Evolutionary conservation across 2,113 vertebrate species (phyloP).

Genomic region (Nyctibius bracteatus): DNA sequence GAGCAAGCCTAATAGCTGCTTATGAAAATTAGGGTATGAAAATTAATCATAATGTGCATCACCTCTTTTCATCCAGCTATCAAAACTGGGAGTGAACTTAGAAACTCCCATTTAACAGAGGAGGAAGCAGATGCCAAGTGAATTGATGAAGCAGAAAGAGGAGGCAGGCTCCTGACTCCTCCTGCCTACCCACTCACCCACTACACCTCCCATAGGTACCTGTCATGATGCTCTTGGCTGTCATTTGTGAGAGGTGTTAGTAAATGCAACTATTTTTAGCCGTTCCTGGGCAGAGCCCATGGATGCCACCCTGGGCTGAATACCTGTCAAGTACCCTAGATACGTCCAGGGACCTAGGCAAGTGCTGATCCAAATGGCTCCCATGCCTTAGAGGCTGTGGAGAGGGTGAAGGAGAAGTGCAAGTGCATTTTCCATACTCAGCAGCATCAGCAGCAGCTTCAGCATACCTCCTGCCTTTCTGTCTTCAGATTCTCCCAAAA

Average conservation of each 20-base stretch:
- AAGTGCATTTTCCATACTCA: background rate
- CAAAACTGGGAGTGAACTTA: conserved; percentile 1
- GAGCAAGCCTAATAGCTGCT: conserved; percentile 14
- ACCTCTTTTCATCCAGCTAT: conserved; percentile 23
- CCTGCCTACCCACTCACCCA: background rate
- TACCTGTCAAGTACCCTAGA: background rate
- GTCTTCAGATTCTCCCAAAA: background rate
- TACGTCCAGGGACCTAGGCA: background rate
- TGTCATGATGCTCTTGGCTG: background rate
- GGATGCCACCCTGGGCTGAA: background rate
- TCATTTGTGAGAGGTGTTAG: background rate
- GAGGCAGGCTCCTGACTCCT: background rate
- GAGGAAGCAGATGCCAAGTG: background rate
- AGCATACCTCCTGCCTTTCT: background rate
- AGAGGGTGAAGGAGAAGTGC: background rate
- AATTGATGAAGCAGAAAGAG: background rate
- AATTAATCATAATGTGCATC: background rate
- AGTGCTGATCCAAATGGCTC: background rate
- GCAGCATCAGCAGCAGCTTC: background rate
- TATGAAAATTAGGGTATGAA: background rate
- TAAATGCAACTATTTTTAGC: background rate
- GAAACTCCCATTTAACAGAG: background rate
- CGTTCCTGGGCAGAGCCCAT: background rate
- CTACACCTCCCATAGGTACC: background rate
- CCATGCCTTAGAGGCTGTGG: background rate